Evolutionary conservation across 2,888 invertebrate species (phyloP).

Genomic region (Xanthorhoe spadicearia): DNA sequence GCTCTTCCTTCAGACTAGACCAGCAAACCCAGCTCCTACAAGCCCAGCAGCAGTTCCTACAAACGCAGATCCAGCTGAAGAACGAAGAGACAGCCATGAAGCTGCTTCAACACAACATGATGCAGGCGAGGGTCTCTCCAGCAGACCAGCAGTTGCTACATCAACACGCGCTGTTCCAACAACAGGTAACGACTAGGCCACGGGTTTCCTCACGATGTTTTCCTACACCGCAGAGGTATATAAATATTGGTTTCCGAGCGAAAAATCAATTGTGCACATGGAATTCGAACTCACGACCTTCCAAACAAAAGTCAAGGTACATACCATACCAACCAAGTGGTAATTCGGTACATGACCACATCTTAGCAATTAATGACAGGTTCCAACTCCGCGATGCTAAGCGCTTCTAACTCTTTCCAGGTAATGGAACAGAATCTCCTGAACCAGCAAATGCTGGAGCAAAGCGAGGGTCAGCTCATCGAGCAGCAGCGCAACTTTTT

Average conservation of each 20-base stretch:
- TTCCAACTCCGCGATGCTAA: too few relatives aligned
- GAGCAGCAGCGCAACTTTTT: constrained; percentile 68
- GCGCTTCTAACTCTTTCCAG: constrained; percentile 45
- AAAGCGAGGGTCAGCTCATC: constrained; percentile 69
- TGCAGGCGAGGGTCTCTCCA: constrained; percentile 80
- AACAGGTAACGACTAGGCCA: constrained; percentile 50
- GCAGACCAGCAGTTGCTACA: constrained; percentile 67
- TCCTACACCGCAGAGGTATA: too few relatives aligned
- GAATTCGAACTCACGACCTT: too few relatives aligned
- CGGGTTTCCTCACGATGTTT: too few relatives aligned
- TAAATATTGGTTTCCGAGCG: too few relatives aligned
- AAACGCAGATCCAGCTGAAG: constrained; percentile 82
- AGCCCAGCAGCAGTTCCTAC: constrained; percentile 78
- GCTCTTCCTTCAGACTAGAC: constrained; percentile 60
- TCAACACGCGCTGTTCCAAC: constrained; percentile 55
- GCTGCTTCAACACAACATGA: constrained; percentile 84
- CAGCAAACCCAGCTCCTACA: constrained; percentile 77
- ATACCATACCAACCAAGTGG: too few relatives aligned
- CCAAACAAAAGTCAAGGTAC: too few relatives aligned
- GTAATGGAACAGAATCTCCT: constrained; percentile 79
- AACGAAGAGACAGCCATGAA: constrained; percentile 83
- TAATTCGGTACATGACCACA: too few relatives aligned
- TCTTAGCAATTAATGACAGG: too few relatives aligned
- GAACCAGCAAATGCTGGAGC: constrained; percentile 78
- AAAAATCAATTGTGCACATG: too few relatives aligned